Percentiles rank a stretch among this genome's conserved stretches.
These are phyloP conservation scores for Allophyes oxyacanthae DNA, from an alignment of 2,888 invertebrate species.

Conservation along the genomic window DNA sequence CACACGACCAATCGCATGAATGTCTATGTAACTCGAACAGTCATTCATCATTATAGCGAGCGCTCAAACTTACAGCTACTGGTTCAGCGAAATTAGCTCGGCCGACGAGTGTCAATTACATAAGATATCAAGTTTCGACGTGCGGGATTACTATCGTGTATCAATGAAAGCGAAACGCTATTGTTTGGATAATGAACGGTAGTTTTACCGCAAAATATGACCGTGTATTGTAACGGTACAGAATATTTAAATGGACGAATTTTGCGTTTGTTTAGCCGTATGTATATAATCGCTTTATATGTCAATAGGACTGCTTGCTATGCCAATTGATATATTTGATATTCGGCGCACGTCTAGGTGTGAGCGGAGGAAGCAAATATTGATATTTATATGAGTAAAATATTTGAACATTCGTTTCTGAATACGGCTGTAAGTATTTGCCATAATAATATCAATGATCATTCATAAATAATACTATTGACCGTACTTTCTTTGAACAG, in stretches of 20 bases:
- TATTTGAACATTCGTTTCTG: slow-evolving; percentile 27
- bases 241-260: slow-evolving; percentile 10
- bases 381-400: slow-evolving; percentile 7
- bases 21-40: slow-evolving; percentile 42
- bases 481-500: too few relatives aligned
- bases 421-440: slow-evolving; percentile 23
- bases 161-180: slow-evolving; percentile 66
- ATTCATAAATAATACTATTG: neutral
- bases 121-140: slow-evolving; percentile 48
- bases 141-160: slow-evolving; percentile 55
- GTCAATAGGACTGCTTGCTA: slow-evolving; percentile 11
- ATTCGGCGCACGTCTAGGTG: slow-evolving; percentile 12
- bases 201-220: slow-evolving; percentile 59
- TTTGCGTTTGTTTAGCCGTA: slow-evolving; percentile 23
- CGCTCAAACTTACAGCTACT: slow-evolving; percentile 45
- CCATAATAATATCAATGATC: neutral
- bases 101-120: slow-evolving; percentile 56
- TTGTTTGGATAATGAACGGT: slow-evolving; percentile 60
- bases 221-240: slow-evolving; percentile 42
- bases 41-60: slow-evolving; percentile 44
- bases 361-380: slow-evolving; percentile 25
- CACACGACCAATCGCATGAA: slow-evolving; percentile 38
- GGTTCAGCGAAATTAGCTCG: slow-evolving; percentile 46
- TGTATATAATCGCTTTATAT: slow-evolving; percentile 10
- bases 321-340: slow-evolving; percentile 23